phyloP scores from a whole-genome alignment of 2,797 vertebrate genomes.

The Stomatorhinus walkeri region DNA sequence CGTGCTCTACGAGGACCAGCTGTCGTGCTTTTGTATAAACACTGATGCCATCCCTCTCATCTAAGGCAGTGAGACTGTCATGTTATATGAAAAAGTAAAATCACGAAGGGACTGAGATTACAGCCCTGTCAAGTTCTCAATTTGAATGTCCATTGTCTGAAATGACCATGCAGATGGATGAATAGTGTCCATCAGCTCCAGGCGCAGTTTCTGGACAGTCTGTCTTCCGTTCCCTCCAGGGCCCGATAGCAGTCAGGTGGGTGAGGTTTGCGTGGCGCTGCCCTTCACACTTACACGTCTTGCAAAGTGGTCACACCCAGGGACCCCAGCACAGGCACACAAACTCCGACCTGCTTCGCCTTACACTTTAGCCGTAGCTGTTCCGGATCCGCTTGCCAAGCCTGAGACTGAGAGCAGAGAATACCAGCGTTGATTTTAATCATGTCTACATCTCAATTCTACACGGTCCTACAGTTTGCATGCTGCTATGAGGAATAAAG shows the following conservation, averaged over 20 bases:
- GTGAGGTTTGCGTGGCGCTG: conserved; percentile 54
- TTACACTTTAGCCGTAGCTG: conserved; percentile 89
- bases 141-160: neutral
- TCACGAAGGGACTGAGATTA: neutral
- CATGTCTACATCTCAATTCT: neutral
- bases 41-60: neutral
- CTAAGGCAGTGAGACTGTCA: neutral
- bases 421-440: neutral
- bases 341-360: conserved; percentile 81
- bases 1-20: neutral
- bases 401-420: conserved; percentile 72
- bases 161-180: neutral
- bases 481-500: neutral
- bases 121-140: neutral
- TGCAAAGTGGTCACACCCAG: neutral
- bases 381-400: conserved; percentile 91
- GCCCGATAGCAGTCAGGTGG: conserved; percentile 86
- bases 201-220: conserved; percentile 73
- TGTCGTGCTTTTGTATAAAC: neutral
- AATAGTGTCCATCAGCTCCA: conserved; percentile 68
- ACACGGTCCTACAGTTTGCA: neutral
- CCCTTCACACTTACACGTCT: neutral
- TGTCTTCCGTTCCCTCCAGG: conserved; percentile 84
- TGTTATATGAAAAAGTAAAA: neutral
- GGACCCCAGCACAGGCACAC: neutral